Percentiles rank a stretch among this genome's conserved stretches.
Evolutionary conservation across 1,140 invertebrate genomes (phyloP).

Genomic region (Brachionus rubens): DNA sequence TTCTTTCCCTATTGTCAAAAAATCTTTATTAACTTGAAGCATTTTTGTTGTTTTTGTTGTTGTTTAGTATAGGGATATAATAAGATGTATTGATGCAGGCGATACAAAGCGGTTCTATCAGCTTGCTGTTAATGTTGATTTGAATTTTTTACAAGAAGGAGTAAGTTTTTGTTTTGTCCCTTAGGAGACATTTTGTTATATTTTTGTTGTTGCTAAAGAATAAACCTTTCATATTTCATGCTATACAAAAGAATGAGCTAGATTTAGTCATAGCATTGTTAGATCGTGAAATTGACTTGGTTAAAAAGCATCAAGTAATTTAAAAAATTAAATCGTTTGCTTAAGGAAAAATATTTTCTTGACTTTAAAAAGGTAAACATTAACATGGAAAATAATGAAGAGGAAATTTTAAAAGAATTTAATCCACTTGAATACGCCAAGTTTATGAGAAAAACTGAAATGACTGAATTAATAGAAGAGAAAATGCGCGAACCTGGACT

Average conservation of each 20-base stretch:
- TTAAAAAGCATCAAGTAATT: constrained; percentile 12
- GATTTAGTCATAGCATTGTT: constrained; percentile 32
- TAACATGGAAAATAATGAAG: background rate
- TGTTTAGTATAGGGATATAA: constrained; percentile 21
- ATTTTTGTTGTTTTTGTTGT: background rate
- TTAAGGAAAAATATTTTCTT: background rate
- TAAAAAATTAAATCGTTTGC: background rate
- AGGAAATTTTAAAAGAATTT: background rate
- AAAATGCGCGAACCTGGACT: constrained; percentile 1
- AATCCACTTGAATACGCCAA: background rate
- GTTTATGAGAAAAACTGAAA: background rate
- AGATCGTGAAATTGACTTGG: constrained; percentile 28
- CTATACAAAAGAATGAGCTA: constrained; percentile 22
- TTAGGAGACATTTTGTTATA: background rate
- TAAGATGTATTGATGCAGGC: background rate
- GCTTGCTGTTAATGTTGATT: background rate
- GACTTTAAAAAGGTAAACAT: background rate
- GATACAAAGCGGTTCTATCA: constrained; percentile 28
- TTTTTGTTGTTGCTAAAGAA: background rate
- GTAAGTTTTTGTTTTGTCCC: background rate
- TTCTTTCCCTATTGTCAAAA: background rate
- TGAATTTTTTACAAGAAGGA: constrained; percentile 21
- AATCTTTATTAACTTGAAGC: background rate
- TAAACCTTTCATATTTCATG: constrained; percentile 46
- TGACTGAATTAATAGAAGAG: background rate